Evolutionary conservation across 2,113 vertebrate species (phyloP).

Genomic region (Kobus ellipsiprymnus): DNA sequence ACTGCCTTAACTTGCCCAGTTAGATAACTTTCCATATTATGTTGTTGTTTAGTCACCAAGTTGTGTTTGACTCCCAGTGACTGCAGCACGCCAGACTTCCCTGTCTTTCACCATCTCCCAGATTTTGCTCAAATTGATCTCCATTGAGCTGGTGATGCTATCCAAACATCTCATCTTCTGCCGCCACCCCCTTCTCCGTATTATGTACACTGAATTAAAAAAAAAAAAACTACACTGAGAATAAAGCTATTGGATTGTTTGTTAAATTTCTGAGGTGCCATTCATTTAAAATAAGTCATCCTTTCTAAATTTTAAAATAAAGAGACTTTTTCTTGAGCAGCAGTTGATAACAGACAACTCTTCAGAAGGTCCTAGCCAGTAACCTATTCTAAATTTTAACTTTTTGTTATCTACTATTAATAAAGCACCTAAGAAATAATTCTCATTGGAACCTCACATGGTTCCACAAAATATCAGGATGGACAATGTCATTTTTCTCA

Average conservation of each 20-base stretch:
- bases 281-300: neutral
- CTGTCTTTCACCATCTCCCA: neutral
- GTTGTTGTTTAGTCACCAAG: neutral
- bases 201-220: neutral
- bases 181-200: neutral
- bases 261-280: neutral
- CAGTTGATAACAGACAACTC: neutral
- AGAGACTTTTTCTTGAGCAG: neutral
- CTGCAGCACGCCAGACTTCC: neutral
- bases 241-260: neutral
- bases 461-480: neutral
- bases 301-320: neutral
- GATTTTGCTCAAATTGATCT: neutral
- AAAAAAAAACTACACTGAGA: neutral
- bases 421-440: neutral
- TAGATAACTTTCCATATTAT: neutral
- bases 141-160: neutral
- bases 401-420: neutral
- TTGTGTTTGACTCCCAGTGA: neutral
- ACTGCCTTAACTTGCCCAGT: neutral
- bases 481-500: neutral
- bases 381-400: neutral
- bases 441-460: neutral
- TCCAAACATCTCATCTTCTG: neutral
- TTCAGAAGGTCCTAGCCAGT: neutral